Base-by-base conservation (phyloP, 2,113 vertebrate species). In the Sula dactylatra region DNA sequence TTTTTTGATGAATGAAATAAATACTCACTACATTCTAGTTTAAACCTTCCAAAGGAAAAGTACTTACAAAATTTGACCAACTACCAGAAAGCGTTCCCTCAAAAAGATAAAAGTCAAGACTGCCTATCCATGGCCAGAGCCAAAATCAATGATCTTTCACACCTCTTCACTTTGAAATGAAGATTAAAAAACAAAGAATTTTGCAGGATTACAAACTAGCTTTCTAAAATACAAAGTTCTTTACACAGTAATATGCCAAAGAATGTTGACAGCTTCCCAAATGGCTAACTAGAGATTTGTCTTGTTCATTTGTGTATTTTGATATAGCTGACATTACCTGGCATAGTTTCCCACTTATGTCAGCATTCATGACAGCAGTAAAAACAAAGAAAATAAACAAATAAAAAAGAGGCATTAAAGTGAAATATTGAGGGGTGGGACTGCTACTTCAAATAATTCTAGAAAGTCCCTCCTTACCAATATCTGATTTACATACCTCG, bases 321-420 rank as follows among this genome's bases (percentile, higher is more conserved):
- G 61, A 96, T 70, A 82, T 54, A 97, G 97, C 98, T 98, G 98
- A 98, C 98, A 97, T 98, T 98, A 98, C 97, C 97, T 98, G 98
- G 97, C 94, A 98, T 71, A 98, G 97, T 95, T 97, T 97, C 95
- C 98, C 98, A 98, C 96, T 98, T 97, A 98, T 98, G 97, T 97
- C 97, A 98, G 98, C 97, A 96, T 93, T 98, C 98, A 98, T 98
- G 98, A 98, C 91, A 97, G 98, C 98, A 98, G 96, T 97, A 96
- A 98, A 98, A 98, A 98, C 97, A 98, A 98, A 98, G 97, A 98
- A 97, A 97, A 97, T 95, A 97, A 97, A 97, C 78, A 97, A 93
- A 96, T 64, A 95, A 97, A 97, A 92, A 79, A 92, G 78, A 95
- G 76, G 81, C 74, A 97, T 97, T 98, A 97, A 97, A 97, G 94